Evolutionary conservation across 1,140 invertebrate genomes (phyloP), one percentile per base, ranked within the genome.

Genomic region (Nymphalis io): DNA sequence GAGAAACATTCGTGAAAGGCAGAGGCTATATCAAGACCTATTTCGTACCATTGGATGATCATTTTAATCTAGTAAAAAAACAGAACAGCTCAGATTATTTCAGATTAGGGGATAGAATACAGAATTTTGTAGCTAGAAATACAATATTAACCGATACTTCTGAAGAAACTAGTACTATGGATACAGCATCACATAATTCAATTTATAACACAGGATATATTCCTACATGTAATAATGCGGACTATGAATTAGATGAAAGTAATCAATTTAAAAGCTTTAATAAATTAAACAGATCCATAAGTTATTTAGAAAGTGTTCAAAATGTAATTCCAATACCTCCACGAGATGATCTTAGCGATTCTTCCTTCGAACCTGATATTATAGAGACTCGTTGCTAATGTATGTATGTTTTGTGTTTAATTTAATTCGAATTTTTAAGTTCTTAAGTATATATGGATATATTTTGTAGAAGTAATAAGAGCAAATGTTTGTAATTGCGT

Each of bases 1-100:
- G 95, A 5, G 89, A 94, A 70, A 95, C 94, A 3, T 94, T 93
- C 76, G 95, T 97, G 0, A 97, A 97, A 90, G 96, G 96, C 15
- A 95, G 95, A 69, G 95, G 94, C 21, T 92, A 93, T 38, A 93
- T 96, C 1, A 94, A 94, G 40, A 96, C 96, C 5, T 97, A 96
- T 82, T 96, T 95, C 75, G 93, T 96, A 6, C 93, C 93, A 20
- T 85, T 96, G 5, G 94, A 96, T 78, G 93, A 94, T 60, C 86
- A 94, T 64, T 93, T 93, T 73, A 90, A 94, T 75, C 81, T 94
- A 33, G 82, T 92, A 6, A 89, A 79, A 63, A 90, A 87, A 63
- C 74, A 87, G 46, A 64, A 83, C 1, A 80, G 83, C 57, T 60
- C 63, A 4, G 40, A 66, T 13, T 71, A 66, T 23, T 61, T 66